Percentiles rank a stretch among this genome's conserved stretches.
Conservation (phyloP, 1,140 invertebrate species). For the Ridgeia piscesae region DNA sequence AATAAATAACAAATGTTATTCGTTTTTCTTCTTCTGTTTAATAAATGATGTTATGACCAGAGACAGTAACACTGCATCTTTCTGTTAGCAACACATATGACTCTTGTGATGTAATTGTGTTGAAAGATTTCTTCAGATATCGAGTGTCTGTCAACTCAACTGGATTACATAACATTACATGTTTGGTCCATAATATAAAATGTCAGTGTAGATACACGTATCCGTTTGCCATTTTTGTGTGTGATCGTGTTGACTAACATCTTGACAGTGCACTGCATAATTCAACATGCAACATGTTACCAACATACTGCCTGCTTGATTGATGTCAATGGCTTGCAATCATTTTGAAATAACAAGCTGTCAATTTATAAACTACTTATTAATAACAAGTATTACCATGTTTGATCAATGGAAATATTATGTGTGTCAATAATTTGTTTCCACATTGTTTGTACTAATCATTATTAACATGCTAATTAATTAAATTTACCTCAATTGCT, state of each 20-base stretch:
- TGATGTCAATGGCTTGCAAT: neutral
- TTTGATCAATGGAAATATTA: neutral
- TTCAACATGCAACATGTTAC: neutral
- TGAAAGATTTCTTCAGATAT: too few species aligned
- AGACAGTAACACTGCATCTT: too few species aligned
- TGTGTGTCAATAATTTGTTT: neutral
- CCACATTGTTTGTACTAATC: neutral
- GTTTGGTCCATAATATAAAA: too few species aligned
- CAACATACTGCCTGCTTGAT: neutral
- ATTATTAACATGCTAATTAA: constrained; percentile 5
- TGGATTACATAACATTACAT: neutral
- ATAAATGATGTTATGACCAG: too few species aligned
- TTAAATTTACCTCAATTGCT: neutral
- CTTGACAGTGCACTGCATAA: neutral
- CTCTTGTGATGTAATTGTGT: too few species aligned
- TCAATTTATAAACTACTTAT: neutral
- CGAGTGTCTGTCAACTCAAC: neutral
- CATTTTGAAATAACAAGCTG: neutral
- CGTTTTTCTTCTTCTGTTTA: too few species aligned
- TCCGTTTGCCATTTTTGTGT: too few species aligned
- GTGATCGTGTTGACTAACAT: neutral
- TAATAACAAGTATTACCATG: neutral
- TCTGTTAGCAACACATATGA: too few species aligned
- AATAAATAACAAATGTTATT: too few species aligned
- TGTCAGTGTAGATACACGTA: too few species aligned